Conservation (phyloP, 2,888 invertebrate genomes). For the Apamea anceps region DNA sequence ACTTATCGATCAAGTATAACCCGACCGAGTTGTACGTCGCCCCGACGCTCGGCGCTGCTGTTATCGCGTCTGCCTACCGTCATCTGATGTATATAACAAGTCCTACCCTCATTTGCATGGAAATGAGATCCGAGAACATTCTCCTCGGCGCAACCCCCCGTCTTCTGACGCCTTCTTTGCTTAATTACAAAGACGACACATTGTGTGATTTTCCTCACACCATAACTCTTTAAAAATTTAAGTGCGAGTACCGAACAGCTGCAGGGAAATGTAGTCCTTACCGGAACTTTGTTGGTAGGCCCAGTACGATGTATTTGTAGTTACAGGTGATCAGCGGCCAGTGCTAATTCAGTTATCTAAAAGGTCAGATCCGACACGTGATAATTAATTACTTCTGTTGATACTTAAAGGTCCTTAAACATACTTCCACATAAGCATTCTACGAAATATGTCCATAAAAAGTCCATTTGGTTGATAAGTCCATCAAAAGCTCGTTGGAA, state of each 20-base stretch:
- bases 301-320: conserved; percentile 21
- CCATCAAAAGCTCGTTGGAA: conserved; percentile 63
- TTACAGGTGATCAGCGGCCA: conserved; percentile 52
- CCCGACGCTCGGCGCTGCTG: conserved; percentile 60
- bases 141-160: conserved; percentile 81
- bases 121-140: conserved; percentile 88
- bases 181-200: conserved; percentile 87
- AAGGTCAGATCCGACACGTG: conserved; percentile 60
- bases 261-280: not conserved
- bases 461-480: conserved; percentile 68
- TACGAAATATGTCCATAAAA: conserved; percentile 54
- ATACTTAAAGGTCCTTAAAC: conserved; percentile 55
- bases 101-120: conserved; percentile 88
- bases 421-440: conserved; percentile 32
- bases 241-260: conserved; percentile 26
- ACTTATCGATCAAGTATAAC: conserved; percentile 74
- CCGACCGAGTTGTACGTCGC: conserved; percentile 66
- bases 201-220: conserved; percentile 74
- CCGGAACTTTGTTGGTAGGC: conserved; percentile 5
- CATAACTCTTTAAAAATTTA: conserved; percentile 63
- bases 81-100: conserved; percentile 81
- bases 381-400: conserved; percentile 58
- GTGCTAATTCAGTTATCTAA: conserved; percentile 53
- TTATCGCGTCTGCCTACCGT: conserved; percentile 74
- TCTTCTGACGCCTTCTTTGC: conserved; percentile 87